Conservation (phyloP, 2,888 invertebrate genomes). For the Elgonia sp. region DNA sequence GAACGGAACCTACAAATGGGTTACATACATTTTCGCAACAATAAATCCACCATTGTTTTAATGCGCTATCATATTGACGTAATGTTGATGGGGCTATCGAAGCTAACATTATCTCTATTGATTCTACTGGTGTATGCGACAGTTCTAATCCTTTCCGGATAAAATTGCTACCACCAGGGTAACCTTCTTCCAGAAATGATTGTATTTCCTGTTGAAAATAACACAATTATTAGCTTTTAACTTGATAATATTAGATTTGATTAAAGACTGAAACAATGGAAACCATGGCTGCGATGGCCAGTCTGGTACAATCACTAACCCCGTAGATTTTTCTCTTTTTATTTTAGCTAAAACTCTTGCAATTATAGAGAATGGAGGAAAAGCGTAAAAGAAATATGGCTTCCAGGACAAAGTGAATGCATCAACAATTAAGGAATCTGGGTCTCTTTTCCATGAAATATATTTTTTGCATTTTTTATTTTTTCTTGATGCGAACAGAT, state of each 20-base stretch:
- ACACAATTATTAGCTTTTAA: constrained; percentile 50
- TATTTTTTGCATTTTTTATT: constrained; percentile 66
- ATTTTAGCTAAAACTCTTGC: constrained; percentile 52
- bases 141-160: constrained; percentile 65
- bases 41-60: constrained; percentile 41
- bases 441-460: constrained; percentile 71
- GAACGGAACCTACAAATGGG: constrained; percentile 33
- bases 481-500: constrained; percentile 64
- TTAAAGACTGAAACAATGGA: constrained; percentile 43
- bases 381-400: constrained; percentile 67
- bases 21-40: background rate
- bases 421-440: constrained; percentile 61
- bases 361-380: constrained; percentile 67
- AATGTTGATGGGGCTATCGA: constrained; percentile 55
- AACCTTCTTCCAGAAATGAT: constrained; percentile 39
- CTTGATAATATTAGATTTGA: constrained; percentile 57
- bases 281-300: constrained; percentile 68
- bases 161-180: constrained; percentile 58
- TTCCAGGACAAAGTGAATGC: constrained; percentile 66
- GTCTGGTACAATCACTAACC: constrained; percentile 61
- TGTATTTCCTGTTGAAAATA: constrained; percentile 52
- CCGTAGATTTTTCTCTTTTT: constrained; percentile 39
- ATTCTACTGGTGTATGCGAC: constrained; percentile 24
- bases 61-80: constrained; percentile 57
- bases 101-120: constrained; percentile 56